Evolutionary conservation across 2,113 vertebrate species (phyloP).

Genomic region (Lontra canadensis): DNA sequence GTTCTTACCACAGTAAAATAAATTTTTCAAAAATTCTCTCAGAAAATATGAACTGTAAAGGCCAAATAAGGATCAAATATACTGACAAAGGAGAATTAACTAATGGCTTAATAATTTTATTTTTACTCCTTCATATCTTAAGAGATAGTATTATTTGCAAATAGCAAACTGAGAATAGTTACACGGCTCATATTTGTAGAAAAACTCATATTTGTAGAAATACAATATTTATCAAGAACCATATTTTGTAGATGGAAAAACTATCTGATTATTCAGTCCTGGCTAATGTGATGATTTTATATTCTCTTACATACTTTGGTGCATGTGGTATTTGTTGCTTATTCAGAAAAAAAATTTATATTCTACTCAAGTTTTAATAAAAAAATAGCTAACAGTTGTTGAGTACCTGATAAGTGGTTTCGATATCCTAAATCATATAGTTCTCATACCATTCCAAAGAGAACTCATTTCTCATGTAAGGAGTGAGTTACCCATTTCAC

Average conservation of each 20-base stretch:
- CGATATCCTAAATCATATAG: neutral
- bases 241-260: neutral
- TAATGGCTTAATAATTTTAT: neutral
- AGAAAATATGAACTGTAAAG: neutral
- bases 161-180: neutral
- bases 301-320: neutral
- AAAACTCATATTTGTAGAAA: neutral
- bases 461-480: neutral
- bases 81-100: neutral
- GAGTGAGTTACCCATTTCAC: neutral
- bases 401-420: neutral
- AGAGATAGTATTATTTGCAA: neutral
- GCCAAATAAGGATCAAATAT: neutral
- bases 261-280: neutral
- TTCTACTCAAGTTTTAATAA: neutral
- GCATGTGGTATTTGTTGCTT: neutral
- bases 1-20: neutral
- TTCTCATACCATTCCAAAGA: neutral
- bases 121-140: constrained; percentile 24
- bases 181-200: neutral
- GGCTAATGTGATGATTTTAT: neutral
- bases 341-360: neutral
- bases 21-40: neutral
- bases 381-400: neutral
- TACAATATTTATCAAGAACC: neutral